phyloP scores from a whole-genome alignment of 2,113 vertebrate genomes.

The Leucoraja erinaceus region DNA sequence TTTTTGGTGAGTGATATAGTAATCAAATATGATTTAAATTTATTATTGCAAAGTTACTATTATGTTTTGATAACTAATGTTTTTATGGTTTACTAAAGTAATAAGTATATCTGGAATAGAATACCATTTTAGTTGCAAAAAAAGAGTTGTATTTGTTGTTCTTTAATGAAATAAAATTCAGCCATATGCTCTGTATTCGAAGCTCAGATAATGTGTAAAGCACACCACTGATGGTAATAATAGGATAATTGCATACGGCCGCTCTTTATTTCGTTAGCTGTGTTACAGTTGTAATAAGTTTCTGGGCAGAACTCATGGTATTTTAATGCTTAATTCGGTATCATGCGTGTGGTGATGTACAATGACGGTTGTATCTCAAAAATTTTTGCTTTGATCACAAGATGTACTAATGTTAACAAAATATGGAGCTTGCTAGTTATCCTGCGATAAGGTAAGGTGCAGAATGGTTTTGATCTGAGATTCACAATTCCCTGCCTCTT shows the following conservation, averaged over 20 bases:
- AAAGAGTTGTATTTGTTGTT: background rate
- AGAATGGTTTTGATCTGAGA: background rate
- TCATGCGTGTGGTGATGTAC: background rate
- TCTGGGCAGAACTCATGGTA: background rate
- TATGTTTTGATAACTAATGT: background rate
- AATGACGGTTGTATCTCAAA: background rate
- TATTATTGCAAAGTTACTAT: background rate
- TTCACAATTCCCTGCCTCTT: background rate
- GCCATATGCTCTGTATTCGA: background rate
- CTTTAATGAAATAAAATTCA: background rate
- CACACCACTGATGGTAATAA: background rate
- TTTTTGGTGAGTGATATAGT: background rate
- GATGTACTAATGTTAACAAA: background rate
- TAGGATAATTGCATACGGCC: background rate
- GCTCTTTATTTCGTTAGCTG: background rate
- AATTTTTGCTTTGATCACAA: background rate
- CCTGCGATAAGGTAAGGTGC: background rate
- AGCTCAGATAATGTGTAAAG: background rate
- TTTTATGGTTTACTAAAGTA: background rate
- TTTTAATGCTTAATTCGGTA: background rate
- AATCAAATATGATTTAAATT: background rate
- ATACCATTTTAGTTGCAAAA: background rate
- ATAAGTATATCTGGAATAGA: background rate
- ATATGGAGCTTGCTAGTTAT: background rate
- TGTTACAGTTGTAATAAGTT: background rate